Conservation (phyloP, 2,113 vertebrate genomes). For the Ammodytes marinus region DNA sequence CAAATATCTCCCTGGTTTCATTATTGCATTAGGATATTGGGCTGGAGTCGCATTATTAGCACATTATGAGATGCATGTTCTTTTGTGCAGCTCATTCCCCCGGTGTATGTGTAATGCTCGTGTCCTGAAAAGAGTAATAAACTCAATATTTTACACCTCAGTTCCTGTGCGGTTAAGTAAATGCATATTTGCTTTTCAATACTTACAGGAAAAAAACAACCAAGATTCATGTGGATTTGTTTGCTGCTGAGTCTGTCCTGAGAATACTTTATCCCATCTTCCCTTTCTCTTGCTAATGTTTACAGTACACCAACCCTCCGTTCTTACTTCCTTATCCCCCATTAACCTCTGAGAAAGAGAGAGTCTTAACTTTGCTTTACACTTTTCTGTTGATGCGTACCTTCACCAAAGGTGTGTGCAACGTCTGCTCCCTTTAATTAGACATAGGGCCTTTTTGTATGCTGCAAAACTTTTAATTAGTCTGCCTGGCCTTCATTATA, state of each 20-base stretch:
- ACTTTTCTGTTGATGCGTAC: neutral
- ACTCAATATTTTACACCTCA: neutral
- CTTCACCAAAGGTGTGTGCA: slow-evolving; percentile 10
- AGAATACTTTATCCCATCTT: slow-evolving; percentile 7
- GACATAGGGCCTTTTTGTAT: slow-evolving; percentile 13
- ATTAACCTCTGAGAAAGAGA: slow-evolving; percentile 12
- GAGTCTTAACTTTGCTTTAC: slow-evolving; percentile 33
- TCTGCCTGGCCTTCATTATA: slow-evolving; percentile 47
- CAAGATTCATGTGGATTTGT: slow-evolving; percentile 35
- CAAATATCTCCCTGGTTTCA: slow-evolving; percentile 10
- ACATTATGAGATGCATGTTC: slow-evolving; percentile 25
- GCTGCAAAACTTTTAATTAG: slow-evolving; percentile 36
- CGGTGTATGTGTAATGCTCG: neutral
- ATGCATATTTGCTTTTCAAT: slow-evolving; percentile 31
- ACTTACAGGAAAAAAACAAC: slow-evolving; percentile 3
- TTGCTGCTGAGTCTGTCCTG: slow-evolving; percentile 15
- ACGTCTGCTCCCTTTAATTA: slow-evolving; percentile 25
- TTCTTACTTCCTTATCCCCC: slow-evolving; percentile 1
- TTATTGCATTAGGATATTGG: slow-evolving; percentile 14
- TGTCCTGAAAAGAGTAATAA: slow-evolving; percentile 19
- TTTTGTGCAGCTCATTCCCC: neutral
- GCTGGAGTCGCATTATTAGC: slow-evolving; percentile 15
- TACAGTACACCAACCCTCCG: slow-evolving; percentile 8
- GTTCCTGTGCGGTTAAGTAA: slow-evolving; percentile 15
- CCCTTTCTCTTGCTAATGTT: slow-evolving; percentile 11